Evolutionary conservation across 2,113 vertebrate species (phyloP).

Genomic region (Leucopsar rothschildi): DNA sequence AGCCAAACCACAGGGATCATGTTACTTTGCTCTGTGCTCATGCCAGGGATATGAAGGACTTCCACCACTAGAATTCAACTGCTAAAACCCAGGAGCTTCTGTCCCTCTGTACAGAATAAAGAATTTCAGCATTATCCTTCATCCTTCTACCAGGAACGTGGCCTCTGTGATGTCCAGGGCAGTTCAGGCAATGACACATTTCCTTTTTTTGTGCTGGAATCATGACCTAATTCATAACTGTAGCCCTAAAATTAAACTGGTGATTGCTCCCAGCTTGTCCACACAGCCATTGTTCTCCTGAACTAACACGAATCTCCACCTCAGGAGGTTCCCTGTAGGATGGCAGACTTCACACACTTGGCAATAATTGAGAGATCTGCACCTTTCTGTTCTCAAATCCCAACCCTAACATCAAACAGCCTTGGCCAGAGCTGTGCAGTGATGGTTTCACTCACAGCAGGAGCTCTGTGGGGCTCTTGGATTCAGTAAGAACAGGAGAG

Average conservation of each 20-base stretch:
- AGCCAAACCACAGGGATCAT: not conserved
- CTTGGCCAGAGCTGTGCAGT: not conserved
- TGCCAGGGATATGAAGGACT: not conserved
- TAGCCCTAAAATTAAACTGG: not conserved
- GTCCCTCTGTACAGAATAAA: not conserved
- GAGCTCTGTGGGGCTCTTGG: not conserved
- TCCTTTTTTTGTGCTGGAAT: not conserved
- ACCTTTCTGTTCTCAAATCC: not conserved
- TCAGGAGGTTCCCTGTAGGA: not conserved
- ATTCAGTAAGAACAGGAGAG: not conserved
- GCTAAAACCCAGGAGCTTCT: not conserved
- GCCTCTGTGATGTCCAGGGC: not conserved
- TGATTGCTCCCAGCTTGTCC: not conserved
- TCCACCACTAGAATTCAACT: not conserved
- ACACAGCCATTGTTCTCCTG: not conserved
- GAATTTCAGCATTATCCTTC: not conserved
- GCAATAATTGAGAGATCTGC: not conserved
- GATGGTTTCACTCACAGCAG: not conserved
- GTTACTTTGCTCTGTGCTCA: not conserved
- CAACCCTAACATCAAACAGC: not conserved
- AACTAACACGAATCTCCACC: not conserved
- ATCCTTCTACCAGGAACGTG: not conserved
- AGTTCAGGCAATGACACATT: not conserved
- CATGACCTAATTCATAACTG: not conserved
- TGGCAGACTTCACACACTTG: not conserved